Conservation (phyloP, 2,888 invertebrate species). For the Disparrhopalites patrizii region DNA sequence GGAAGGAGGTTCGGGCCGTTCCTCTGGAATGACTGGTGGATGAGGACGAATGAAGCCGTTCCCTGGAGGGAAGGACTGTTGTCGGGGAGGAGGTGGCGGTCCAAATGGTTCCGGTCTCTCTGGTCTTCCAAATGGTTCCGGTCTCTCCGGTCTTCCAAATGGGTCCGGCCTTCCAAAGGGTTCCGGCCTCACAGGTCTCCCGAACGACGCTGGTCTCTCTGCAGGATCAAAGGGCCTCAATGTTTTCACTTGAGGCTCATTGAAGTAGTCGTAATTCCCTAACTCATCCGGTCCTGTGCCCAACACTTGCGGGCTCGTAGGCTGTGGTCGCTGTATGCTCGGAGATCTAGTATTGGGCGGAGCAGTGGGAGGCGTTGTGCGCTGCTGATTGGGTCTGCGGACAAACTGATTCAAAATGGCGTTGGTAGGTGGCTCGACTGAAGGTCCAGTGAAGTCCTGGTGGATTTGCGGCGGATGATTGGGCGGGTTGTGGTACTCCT, state of each 20-base stretch:
- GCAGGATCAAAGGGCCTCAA: not conserved
- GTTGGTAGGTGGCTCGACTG: constrained; percentile 14
- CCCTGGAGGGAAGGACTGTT: not conserved
- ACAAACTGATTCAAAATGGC: constrained; percentile 21
- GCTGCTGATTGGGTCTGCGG: constrained; percentile 7
- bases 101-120: not conserved
- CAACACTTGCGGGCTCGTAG: not conserved
- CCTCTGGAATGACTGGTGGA: not conserved
- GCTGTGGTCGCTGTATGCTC: not conserved
- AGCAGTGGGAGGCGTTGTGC: not conserved
- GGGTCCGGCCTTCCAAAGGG: not conserved
- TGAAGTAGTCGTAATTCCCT: not conserved
- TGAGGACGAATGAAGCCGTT: not conserved
- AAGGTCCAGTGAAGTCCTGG: constrained; percentile 7
- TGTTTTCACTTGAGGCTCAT: not conserved
- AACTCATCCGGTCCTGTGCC: not conserved
- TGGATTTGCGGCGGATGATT: not conserved
- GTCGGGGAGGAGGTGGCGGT: not conserved
- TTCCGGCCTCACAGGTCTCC: not conserved
- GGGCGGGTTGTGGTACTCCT: not conserved
- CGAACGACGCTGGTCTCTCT: not conserved
- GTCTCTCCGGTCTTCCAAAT: constrained; percentile 1
- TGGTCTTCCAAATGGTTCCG: constrained; percentile 12
- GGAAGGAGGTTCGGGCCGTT: not conserved
- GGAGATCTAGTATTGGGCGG: not conserved